phyloP scores from a whole-genome alignment of 2,888 invertebrate species.

The Brenthis hecate region DNA sequence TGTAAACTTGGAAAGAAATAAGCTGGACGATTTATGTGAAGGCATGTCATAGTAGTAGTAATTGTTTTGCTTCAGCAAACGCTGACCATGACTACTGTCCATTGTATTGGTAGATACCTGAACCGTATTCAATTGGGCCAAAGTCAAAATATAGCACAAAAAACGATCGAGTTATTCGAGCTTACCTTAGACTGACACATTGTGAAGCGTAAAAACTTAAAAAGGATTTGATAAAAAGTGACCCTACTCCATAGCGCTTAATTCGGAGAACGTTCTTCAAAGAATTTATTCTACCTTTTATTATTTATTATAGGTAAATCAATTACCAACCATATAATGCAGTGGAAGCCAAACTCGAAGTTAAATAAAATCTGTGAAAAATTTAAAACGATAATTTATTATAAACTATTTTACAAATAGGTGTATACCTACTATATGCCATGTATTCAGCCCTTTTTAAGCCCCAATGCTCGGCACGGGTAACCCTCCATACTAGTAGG shows the following conservation, averaged over 20 bases:
- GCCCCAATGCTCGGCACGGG: no score
- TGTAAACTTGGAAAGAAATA: not conserved
- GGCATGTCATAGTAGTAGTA: slow-evolving; percentile 41
- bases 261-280: not conserved
- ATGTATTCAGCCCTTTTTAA: no score
- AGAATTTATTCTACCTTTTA: not conserved
- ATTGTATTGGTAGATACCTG: slow-evolving; percentile 64
- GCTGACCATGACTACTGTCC: slow-evolving; percentile 62
- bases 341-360: no score
- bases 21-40: slow-evolving; percentile 26
- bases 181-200: slow-evolving; percentile 58
- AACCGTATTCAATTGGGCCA: slow-evolving; percentile 65
- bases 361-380: no score
- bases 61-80: slow-evolving; percentile 59
- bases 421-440: no score
- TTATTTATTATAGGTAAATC: no score
- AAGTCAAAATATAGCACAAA: slow-evolving; percentile 67
- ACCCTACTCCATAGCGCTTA: slow-evolving; percentile 1
- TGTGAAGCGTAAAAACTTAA: slow-evolving; percentile 52
- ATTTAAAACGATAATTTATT: no score
- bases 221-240: slow-evolving; percentile 14
- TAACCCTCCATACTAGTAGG: no score
- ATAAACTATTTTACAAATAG: no score
- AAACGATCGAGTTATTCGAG: slow-evolving; percentile 59
- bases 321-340: no score